A percentile compares a stretch with the other conserved stretches of the same genome.
These are phyloP conservation scores for Protobothrops mucrosquamatus DNA, from an alignment of 2,113 vertebrate genomes.

Conservation along the genomic window DNA sequence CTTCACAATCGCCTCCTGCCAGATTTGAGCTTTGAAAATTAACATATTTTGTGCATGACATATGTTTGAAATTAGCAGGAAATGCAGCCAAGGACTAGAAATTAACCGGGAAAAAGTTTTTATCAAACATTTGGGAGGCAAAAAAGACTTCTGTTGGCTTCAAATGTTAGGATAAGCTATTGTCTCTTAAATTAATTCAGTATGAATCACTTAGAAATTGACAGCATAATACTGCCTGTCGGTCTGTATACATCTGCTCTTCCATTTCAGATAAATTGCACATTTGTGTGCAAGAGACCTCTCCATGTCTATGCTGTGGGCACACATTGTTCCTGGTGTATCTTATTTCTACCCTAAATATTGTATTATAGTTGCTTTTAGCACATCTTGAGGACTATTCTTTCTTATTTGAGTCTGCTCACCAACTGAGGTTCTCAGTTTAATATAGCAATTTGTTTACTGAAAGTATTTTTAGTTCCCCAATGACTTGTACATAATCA, in stretches of 20 bases:
- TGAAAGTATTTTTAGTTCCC: not conserved
- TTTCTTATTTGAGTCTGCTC: not conserved
- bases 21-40: slow-evolving; percentile 70
- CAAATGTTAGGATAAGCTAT: slow-evolving; percentile 62
- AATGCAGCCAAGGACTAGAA: slow-evolving; percentile 68
- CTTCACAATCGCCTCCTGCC: slow-evolving; percentile 61
- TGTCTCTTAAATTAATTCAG: slow-evolving; percentile 62
- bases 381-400: slow-evolving; percentile 31
- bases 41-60: slow-evolving; percentile 69
- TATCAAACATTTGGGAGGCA: slow-evolving; percentile 66
- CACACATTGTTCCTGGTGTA: slow-evolving; percentile 5
- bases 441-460: not conserved
- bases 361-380: slow-evolving; percentile 28
- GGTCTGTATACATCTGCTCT: slow-evolving; percentile 17
- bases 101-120: slow-evolving; percentile 69
- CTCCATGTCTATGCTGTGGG: not conserved
- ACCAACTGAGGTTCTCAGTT: not conserved
- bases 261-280: slow-evolving; percentile 14
- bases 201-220: slow-evolving; percentile 53
- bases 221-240: slow-evolving; percentile 14
- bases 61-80: slow-evolving; percentile 72
- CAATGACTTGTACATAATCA: not conserved
- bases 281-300: not conserved
- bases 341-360: slow-evolving; percentile 26
- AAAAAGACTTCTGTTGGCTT: slow-evolving; percentile 57